Conservation (phyloP, 2,113 vertebrate genomes). For the Pelecanoides urinatrix region DNA sequence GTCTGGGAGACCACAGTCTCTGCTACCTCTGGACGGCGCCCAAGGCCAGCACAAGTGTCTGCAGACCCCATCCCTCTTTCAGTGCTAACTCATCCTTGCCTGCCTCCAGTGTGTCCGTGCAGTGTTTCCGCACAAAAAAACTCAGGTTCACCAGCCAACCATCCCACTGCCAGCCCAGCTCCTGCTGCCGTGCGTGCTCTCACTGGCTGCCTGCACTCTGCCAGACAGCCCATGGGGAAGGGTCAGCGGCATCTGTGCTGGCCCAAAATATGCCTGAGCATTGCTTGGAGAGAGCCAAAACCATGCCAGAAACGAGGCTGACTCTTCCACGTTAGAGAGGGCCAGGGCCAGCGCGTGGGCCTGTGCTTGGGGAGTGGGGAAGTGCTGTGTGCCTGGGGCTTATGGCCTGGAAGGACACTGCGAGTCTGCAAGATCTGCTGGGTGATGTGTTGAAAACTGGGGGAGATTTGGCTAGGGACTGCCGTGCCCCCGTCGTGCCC, state of each 20-base stretch:
- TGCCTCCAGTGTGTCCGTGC: accelerated
- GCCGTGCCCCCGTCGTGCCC: accelerated
- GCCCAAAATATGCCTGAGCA: not conserved
- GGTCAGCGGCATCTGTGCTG: not conserved
- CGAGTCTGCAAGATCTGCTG: not conserved
- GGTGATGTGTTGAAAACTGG: not conserved
- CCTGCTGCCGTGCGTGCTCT: accelerated
- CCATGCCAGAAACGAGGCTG: not conserved
- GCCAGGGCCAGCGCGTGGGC: accelerated
- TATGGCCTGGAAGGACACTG: not conserved
- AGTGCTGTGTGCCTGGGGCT: not conserved
- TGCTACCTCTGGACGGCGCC: not conserved
- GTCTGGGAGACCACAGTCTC: not conserved
- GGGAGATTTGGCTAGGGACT: not conserved
- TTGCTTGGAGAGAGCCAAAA: not conserved
- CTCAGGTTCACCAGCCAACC: not conserved
- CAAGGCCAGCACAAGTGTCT: not conserved
- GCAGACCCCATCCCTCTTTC: not conserved
- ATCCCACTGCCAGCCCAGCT: not conserved
- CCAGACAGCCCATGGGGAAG: not conserved
- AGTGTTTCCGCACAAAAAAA: not conserved
- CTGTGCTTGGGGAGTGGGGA: accelerated
- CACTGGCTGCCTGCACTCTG: not conserved
- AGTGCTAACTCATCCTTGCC: not conserved
- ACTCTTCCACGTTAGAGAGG: accelerated